phyloP scores from a whole-genome alignment of 2,113 vertebrate genomes.

The Asarcornis scutulata region DNA sequence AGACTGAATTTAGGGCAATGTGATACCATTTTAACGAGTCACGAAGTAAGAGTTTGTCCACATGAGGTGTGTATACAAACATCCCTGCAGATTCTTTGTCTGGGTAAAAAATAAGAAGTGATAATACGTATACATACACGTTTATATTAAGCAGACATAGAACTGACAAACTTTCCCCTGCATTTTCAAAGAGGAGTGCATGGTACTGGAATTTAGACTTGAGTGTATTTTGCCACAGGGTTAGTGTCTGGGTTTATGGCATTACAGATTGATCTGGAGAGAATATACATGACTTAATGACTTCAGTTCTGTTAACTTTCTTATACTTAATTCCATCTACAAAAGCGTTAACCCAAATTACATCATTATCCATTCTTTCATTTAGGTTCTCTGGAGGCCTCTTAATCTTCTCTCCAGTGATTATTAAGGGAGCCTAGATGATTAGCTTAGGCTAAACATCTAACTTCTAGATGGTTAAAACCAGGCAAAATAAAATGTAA shows the following conservation, averaged over 20 bases:
- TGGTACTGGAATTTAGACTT: background rate
- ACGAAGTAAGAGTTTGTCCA: background rate
- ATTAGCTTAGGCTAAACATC: background rate
- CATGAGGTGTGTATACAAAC: background rate
- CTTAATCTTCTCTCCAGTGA: background rate
- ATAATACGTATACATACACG: background rate
- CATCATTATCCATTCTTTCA: background rate
- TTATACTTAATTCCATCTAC: background rate
- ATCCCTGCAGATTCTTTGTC: background rate
- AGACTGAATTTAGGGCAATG: background rate
- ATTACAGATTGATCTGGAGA: background rate
- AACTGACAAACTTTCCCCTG: background rate
- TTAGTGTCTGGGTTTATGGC: background rate
- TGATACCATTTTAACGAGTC: background rate
- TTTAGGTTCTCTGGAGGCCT: background rate
- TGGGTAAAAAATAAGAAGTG: background rate
- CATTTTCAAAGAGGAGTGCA: background rate
- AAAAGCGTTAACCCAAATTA: fast-evolving
- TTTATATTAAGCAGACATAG: background rate
- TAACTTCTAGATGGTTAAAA: background rate
- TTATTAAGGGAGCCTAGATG: background rate
- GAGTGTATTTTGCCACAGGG: background rate
- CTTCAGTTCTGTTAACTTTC: background rate
- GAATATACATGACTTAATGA: background rate
- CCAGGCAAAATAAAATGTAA: background rate